A percentile compares a stretch with the other conserved stretches of the same genome.
phyloP scores from a whole-genome alignment of 2,888 invertebrate species.

The Cheilosia grossa region DNA sequence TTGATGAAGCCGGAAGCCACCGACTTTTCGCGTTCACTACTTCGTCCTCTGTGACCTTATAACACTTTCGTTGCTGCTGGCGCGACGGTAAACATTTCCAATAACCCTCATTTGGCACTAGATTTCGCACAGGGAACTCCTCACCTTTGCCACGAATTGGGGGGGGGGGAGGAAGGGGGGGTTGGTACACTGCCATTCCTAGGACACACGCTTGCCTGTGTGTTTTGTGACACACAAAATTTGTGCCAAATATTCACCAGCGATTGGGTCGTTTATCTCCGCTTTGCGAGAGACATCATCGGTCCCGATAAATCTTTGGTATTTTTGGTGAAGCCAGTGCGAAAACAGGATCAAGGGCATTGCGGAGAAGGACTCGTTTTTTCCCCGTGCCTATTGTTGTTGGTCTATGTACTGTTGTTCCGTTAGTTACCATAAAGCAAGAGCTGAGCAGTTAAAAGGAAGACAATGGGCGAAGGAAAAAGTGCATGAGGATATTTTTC shows the following conservation, averaged over 20 bases:
- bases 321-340: conserved; percentile 24
- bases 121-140: conserved; percentile 41
- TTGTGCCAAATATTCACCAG: conserved; percentile 65
- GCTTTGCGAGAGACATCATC: conserved; percentile 55
- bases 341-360: conserved; percentile 31
- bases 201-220: conserved; percentile 39
- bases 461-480: conserved; percentile 28
- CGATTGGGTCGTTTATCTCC: conserved; percentile 46
- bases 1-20: conserved; percentile 31
- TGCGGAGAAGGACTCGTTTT: conserved; percentile 27
- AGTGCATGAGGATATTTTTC: conserved; percentile 36
- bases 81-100: conserved; percentile 55
- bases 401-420: neutral
- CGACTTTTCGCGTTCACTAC: conserved; percentile 8
- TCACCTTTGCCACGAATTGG: conserved; percentile 44
- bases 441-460: neutral
- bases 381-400: conserved; percentile 5
- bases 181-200: conserved; percentile 26
- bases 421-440: too few relatives aligned
- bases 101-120: conserved; percentile 60
- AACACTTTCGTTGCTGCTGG: conserved; percentile 21
- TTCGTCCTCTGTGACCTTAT: conserved; percentile 55
- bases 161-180: neutral
- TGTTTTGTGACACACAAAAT: conserved; percentile 43
- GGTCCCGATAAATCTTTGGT: conserved; percentile 67